phyloP scores from a whole-genome alignment of 2,113 vertebrate species.

The Coptodon rendalli region DNA sequence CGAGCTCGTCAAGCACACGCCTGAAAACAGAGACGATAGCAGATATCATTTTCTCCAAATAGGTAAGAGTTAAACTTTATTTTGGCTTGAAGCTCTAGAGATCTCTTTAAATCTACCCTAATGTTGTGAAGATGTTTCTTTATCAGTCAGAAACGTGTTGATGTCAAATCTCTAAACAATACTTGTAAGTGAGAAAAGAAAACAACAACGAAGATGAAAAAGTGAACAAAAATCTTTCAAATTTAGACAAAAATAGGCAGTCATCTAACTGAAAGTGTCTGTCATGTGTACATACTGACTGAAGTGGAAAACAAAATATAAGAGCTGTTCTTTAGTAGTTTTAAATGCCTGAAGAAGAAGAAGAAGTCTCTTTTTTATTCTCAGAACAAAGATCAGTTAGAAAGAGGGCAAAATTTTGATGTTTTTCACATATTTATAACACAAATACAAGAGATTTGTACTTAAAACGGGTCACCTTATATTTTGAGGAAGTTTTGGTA shows the following conservation, averaged over 20 bases:
- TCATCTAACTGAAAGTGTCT: not conserved
- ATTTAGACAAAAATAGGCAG: not conserved
- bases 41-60: not conserved
- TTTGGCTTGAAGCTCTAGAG: not conserved
- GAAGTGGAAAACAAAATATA: not conserved
- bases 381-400: not conserved
- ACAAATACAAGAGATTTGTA: not conserved
- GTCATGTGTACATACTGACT: not conserved
- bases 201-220: not conserved
- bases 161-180: not conserved
- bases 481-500: not conserved
- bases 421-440: not conserved
- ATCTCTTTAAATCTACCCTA: not conserved
- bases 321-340: not conserved
- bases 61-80: conserved; percentile 16
- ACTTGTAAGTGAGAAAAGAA: not conserved
- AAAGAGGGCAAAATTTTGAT: not conserved
- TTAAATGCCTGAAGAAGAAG: not conserved
- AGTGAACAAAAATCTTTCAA: not conserved
- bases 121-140: not conserved
- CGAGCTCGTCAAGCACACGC: not conserved
- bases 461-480: not conserved
- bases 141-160: not conserved
- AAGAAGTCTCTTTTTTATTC: not conserved
- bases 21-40: not conserved